Evolutionary conservation across 1,140 invertebrate species (phyloP), one percentile per base, ranked within the genome.

Genomic region (Doryteuthis pealeii): DNA sequence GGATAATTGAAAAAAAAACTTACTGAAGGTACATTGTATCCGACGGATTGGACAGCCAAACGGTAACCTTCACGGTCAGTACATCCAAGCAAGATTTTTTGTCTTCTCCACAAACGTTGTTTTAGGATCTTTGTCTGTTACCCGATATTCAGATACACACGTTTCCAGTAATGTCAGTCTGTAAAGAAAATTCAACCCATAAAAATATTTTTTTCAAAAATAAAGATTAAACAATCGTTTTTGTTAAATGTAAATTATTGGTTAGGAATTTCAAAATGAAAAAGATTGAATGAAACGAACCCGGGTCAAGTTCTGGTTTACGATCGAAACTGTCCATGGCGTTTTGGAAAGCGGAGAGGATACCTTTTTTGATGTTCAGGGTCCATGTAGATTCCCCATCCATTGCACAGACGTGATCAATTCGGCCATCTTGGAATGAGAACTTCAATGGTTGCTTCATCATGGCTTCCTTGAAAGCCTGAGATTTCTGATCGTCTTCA

Each of bases 321-420:
- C 94, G 90, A 81, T 96, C 94, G 69, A 96, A 93, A 71, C 94
- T 89, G 32, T 79, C 90, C 94, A 96, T 96, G 33, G 92, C 92
- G 83, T 97, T 97, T 82, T 97, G 96, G 67, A 97, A 91, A 77
- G 95, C 91, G 0, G 95, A 95, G 6, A 98, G 85, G 15, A 96
- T 90, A 35, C 94, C 96, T 78, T 93, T 91, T 86, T 97, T 97
- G 83, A 97, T 91, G 87, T 98, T 98, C 71, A 96, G 89, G 1
- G 92, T 91, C 93, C 94, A 96, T 2, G 90, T 89, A 10, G 91
- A 88, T 81, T 97, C 96, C 89, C 81, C 76, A 2, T 79, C 75
- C n/a, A 73, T 71, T 2, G 83, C 77, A 76, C 90, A 90, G 12
- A 90, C 49, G 26, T 85, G 78, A 10, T 91, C 89, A 40, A 90